These are phyloP conservation scores for Thunnus albacares DNA, from an alignment of 2,797 vertebrate species.

Conservation along the genomic window DNA sequence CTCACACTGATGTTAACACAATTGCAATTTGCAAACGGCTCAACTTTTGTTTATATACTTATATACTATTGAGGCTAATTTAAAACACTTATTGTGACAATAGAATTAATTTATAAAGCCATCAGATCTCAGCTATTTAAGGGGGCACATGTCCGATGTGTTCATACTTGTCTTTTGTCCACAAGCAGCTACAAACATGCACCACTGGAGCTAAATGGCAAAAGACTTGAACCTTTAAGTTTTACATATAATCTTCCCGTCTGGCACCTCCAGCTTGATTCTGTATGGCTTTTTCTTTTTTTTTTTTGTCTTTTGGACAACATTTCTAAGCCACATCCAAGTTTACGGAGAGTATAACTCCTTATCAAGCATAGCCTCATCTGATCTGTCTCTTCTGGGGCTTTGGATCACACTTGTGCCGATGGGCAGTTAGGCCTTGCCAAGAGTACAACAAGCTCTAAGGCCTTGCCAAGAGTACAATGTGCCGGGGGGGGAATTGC, in stretches of 20 bases:
- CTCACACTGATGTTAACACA: no score
- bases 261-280: constrained; percentile 7
- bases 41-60: no score
- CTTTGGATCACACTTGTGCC: constrained; percentile 46
- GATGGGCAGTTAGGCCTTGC: constrained; percentile 35
- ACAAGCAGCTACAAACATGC: constrained; percentile 4
- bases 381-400: constrained; percentile 47
- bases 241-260: not conserved
- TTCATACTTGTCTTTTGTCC: not conserved
- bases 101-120: no score
- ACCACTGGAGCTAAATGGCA: constrained; percentile 2
- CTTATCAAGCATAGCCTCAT: constrained; percentile 54
- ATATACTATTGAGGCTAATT: no score
- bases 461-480: constrained; percentile 48
- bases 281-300: not conserved
- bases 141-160: no score
- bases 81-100: no score
- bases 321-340: constrained; percentile 36
- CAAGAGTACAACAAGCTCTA: constrained; percentile 53
- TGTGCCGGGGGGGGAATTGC: constrained; percentile 36
- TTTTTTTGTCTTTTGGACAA: not conserved
- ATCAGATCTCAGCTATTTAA: no score
- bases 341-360: constrained; percentile 33
- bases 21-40: no score
- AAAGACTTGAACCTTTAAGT: constrained; percentile 23